Evolutionary conservation across 1,140 invertebrate genomes (phyloP).

Genomic region (Cyrtorhinus lividipennis): DNA sequence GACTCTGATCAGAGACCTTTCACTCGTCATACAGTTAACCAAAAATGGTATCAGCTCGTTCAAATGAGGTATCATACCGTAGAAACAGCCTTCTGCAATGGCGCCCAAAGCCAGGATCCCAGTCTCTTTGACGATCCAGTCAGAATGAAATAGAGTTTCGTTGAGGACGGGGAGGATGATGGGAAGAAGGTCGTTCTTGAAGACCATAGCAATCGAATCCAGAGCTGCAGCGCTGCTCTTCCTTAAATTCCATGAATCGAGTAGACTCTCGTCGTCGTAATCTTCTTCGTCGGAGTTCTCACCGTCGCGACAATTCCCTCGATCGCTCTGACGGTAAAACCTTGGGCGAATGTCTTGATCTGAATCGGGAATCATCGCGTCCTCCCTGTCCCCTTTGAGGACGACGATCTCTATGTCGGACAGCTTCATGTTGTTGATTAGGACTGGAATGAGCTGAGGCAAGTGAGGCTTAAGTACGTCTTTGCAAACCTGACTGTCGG

Average conservation of each 20-base stretch:
- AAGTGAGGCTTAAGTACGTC: conserved; percentile 43
- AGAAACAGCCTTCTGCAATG: conserved; percentile 93
- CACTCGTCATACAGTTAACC: conserved; percentile 80
- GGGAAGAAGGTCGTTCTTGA: conserved; percentile 84
- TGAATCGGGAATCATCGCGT: conserved; percentile 91
- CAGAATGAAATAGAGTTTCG: conserved; percentile 87
- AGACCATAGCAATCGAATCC: conserved; percentile 94
- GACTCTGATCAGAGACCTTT: conserved; percentile 89
- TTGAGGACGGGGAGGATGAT: conserved; percentile 91
- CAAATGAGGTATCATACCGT: conserved; percentile 89
- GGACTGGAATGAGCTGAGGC: conserved; percentile 44
- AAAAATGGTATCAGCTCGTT: conserved; percentile 92
- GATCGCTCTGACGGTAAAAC: conserved; percentile 79
- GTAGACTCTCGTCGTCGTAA: conserved; percentile 75
- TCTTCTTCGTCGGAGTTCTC: conserved; percentile 47
- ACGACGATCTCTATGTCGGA: conserved; percentile 52
- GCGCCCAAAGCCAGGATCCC: conserved; percentile 91
- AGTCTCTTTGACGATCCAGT: conserved; percentile 95
- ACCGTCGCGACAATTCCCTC: conserved; percentile 59
- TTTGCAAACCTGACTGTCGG: conserved; percentile 49
- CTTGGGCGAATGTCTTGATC: conserved; percentile 94
- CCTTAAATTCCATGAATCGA: conserved; percentile 94
- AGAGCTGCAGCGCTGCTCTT: conserved; percentile 97
- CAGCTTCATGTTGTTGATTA: conserved; percentile 52
- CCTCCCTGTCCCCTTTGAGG: conserved; percentile 50